Conservation (phyloP, 2,113 vertebrate species). For the Australoheros scitulus region DNA sequence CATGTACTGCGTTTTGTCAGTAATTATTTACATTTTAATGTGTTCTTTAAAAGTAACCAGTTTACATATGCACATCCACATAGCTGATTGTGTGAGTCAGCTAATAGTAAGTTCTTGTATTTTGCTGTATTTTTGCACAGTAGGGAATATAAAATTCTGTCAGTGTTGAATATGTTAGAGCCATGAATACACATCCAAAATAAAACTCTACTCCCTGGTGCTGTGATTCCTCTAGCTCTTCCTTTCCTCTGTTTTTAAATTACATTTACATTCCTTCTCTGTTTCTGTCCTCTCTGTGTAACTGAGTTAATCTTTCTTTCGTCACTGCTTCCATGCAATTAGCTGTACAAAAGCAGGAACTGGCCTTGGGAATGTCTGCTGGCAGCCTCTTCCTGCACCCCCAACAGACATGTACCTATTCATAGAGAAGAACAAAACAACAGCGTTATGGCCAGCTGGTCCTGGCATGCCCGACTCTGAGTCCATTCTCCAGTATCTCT, state of each 20-base stretch:
- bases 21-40: neutral
- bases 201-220: neutral
- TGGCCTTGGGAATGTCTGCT: slow-evolving; percentile 56
- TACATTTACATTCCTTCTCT: slow-evolving; percentile 8
- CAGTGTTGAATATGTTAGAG: neutral
- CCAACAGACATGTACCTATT: slow-evolving; percentile 69
- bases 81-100: neutral
- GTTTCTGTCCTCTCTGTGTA: slow-evolving; percentile 17
- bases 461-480: slow-evolving; percentile 51
- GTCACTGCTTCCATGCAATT: slow-evolving; percentile 36
- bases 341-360: slow-evolving; percentile 70
- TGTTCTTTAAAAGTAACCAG: neutral
- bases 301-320: slow-evolving; percentile 33
- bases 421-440: slow-evolving; percentile 65
- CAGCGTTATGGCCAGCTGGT: slow-evolving; percentile 67
- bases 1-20: neutral
- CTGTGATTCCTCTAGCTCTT: slow-evolving; percentile 6
- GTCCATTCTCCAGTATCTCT: slow-evolving; percentile 34
- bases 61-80: neutral
- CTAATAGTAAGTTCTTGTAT: neutral
- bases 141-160: neutral
- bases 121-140: neutral
- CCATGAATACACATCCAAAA: neutral
- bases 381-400: slow-evolving; percentile 60
- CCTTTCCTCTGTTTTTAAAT: slow-evolving; percentile 8